Conservation (phyloP, 1,140 invertebrate genomes). For the Plectus sambesii region DNA sequence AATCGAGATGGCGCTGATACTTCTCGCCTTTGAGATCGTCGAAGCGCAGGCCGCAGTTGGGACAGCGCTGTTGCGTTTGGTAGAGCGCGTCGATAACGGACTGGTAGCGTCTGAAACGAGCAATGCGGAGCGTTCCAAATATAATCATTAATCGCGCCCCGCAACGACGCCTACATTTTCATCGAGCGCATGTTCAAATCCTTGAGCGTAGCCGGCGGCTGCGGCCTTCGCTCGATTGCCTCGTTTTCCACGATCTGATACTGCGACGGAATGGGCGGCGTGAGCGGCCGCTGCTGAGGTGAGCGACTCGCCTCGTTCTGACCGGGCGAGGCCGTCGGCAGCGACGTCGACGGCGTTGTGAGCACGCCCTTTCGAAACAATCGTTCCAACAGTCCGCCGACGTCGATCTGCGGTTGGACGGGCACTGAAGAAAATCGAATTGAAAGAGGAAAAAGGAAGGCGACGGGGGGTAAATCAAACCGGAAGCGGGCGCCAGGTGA, state of each 20-base stretch:
- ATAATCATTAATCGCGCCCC: not conserved
- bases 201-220: slow-evolving; percentile 20
- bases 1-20: slow-evolving; percentile 36
- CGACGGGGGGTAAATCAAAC: not conserved
- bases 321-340: too few relatives aligned
- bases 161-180: slow-evolving; percentile 27
- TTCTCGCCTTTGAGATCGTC: slow-evolving; percentile 21
- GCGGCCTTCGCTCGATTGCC: slow-evolving; percentile 20
- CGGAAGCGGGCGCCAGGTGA: not conserved
- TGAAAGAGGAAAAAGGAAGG: slow-evolving; percentile 4
- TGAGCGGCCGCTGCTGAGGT: slow-evolving; percentile 8
- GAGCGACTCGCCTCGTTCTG: too few relatives aligned
- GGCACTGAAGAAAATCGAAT: slow-evolving; percentile 8
- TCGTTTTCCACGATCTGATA: slow-evolving; percentile 8
- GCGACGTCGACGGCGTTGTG: slow-evolving; percentile 5
- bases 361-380: slow-evolving; percentile 20
- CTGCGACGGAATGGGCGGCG: slow-evolving; percentile 10
- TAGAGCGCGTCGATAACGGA: slow-evolving; percentile 30
- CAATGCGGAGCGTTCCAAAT: slow-evolving; percentile 10
- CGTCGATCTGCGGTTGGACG: too few relatives aligned
- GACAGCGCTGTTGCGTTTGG: slow-evolving; percentile 22
- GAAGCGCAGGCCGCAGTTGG: slow-evolving; percentile 32
- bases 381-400: slow-evolving; percentile 10
- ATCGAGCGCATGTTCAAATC: slow-evolving; percentile 30
- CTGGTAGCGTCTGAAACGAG: slow-evolving; percentile 33